Percentiles rank a stretch among this genome's conserved stretches.
Evolutionary conservation across 2,797 vertebrate genomes (phyloP).

Genomic region (Fringilla coelebs): DNA sequence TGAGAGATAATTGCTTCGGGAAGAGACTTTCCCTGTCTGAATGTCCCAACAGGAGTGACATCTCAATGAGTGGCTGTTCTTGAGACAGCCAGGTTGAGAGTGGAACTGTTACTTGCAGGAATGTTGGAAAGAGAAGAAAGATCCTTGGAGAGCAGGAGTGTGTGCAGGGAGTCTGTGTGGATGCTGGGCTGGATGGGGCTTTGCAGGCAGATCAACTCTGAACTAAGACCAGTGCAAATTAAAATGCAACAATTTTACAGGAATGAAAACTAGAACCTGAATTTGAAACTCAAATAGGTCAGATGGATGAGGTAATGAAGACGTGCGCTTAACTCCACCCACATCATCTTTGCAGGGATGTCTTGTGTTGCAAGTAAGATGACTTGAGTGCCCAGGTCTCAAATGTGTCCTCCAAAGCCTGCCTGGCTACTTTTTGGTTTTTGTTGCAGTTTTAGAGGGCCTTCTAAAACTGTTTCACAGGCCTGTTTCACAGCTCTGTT

Average conservation of each 20-base stretch:
- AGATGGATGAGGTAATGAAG: background rate
- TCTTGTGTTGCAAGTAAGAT: background rate
- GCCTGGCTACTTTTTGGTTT: background rate
- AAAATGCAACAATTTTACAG: background rate
- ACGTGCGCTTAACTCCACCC: background rate
- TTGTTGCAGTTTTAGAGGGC: background rate
- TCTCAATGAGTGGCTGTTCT: rapidly evolving
- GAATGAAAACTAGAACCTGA: background rate
- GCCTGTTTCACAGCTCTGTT: background rate
- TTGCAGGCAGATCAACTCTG: background rate
- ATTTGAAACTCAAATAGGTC: background rate
- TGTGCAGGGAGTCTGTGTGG: background rate
- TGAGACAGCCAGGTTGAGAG: background rate
- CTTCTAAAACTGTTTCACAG: background rate
- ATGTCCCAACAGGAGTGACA: background rate
- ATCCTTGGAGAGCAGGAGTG: background rate
- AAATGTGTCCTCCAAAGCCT: background rate
- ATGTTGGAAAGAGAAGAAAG: background rate
- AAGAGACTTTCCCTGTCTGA: background rate
- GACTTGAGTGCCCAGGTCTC: background rate
- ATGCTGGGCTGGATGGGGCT: background rate
- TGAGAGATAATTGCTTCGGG: background rate
- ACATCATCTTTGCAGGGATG: background rate
- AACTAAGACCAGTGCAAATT: background rate
- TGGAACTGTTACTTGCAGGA: background rate